Percentiles rank a stretch among this genome's conserved stretches.
phyloP scores from a whole-genome alignment of 2,113 vertebrate genomes.

The Oxyruncus cristatus region DNA sequence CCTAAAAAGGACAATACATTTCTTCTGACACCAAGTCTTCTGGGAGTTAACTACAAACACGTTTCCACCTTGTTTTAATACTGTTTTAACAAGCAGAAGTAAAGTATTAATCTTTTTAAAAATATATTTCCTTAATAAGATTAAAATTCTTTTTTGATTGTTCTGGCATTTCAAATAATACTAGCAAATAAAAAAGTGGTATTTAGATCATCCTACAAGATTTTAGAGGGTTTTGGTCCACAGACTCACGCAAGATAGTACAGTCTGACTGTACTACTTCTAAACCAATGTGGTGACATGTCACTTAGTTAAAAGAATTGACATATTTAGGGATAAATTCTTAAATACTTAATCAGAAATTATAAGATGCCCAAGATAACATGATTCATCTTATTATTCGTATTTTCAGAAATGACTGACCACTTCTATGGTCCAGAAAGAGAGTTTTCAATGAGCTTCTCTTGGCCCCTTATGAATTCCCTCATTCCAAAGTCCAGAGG shows the following conservation, averaged over 20 bases:
- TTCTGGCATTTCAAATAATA: neutral
- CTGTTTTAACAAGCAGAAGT: neutral
- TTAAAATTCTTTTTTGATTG: neutral
- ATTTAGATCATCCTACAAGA: neutral
- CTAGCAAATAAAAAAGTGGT: neutral
- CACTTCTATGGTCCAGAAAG: neutral
- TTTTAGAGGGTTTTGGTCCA: neutral
- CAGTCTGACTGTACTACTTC: neutral
- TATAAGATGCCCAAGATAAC: neutral
- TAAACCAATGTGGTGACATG: neutral
- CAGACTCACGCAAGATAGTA: neutral
- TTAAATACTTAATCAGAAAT: neutral
- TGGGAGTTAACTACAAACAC: neutral
- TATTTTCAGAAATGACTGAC: neutral
- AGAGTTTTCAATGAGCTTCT: neutral
- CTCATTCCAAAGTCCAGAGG: neutral
- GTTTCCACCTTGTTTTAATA: conserved; percentile 11
- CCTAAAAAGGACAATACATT: neutral
- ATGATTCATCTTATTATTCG: neutral
- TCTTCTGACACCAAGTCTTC: neutral
- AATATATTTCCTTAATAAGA: neutral
- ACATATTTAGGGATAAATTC: neutral
- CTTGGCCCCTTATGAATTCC: neutral
- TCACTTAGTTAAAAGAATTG: neutral
- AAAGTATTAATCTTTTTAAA: neutral